Conservation (phyloP, 2,888 invertebrate genomes). For the Apoderus coryli region DNA sequence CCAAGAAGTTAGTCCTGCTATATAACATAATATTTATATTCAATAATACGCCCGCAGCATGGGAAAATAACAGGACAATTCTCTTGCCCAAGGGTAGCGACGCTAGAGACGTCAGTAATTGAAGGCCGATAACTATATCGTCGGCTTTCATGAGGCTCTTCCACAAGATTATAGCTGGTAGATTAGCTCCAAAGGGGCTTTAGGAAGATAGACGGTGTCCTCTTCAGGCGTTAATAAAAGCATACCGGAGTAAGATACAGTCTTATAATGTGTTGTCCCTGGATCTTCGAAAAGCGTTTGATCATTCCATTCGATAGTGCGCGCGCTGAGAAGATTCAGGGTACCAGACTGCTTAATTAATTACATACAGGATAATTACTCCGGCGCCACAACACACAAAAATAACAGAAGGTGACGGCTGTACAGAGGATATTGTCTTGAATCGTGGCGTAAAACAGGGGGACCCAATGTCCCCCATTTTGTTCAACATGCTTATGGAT, state of each 20-base stretch:
- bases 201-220: conserved; percentile 25
- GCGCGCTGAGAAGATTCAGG: conserved; percentile 12
- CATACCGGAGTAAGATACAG: not conserved
- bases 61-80: conserved; percentile 6
- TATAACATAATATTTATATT: not conserved
- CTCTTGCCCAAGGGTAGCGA: conserved; percentile 12
- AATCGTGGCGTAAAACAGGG: conserved; percentile 10
- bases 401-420: no score
- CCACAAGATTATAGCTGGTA: conserved; percentile 19
- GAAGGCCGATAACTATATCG: conserved; percentile 23
- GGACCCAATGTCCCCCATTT: conserved; percentile 9
- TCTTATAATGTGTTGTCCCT: conserved; percentile 12
- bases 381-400: no score
- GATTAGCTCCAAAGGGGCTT: conserved; percentile 26
- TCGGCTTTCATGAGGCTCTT: conserved; percentile 19
- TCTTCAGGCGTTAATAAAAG: no score
- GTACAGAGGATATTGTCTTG: no score
- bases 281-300: conserved; percentile 18
- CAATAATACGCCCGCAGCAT: conserved; percentile 6
- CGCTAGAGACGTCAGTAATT: conserved; percentile 15
- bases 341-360: not conserved
- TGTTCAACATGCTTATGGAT: conserved; percentile 11
- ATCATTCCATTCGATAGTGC: conserved; percentile 14
- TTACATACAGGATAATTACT: not conserved
- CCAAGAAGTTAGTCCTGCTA: not conserved